Base-by-base conservation (phyloP, 2,888 invertebrate genomes). In the Amiota mariae region DNA sequence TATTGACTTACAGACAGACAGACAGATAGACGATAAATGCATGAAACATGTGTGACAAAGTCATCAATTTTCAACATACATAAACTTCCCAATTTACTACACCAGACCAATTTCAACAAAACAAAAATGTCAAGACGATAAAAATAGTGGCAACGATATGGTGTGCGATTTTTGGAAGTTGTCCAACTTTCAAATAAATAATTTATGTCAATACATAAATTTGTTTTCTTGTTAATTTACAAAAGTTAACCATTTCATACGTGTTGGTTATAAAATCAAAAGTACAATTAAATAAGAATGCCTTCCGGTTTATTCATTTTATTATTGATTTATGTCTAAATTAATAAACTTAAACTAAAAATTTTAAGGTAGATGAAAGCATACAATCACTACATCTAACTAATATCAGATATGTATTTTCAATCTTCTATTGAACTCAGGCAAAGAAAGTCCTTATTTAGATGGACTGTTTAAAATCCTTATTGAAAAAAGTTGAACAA, bases 191-290 rank as follows among this genome's bases (percentile, higher is more conserved):
- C 54, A 51, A 51, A 59, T 15, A 59, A 18, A 18, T 20, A 59
- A 59, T 18, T 51, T 51, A 59, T 59, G 59, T 10, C 59, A 18
- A 9, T 18, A 59, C 9, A 59, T 59, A 59, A 59, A 59, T 15
- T 36, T 36, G 36, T 2, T 36, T 36, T 36, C 8, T 36, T 36
- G 8, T 6, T 36, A 36, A 36, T 59, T 18, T 8, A n/a, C 54
- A 6, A 51, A 59, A 59, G 18, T 59, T 11, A 18, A 18, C 59
- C 2, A 15, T 59, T 59, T 18, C n/a, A 54, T 36, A 24, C 3
- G 24, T 24, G 24, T 36, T 6, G 36, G 36, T 36, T 6, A 36
- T 36, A 36, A 36, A 36, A 36, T n/a, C n/a, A 36, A 36, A 4
- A 36, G 0, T 36, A 36, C 6, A 36, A 36, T 36, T 36, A 36